Evolutionary conservation across 2,888 invertebrate genomes (phyloP), one percentile per base, ranked within the genome.

Genomic region (Idaea biselata): DNA sequence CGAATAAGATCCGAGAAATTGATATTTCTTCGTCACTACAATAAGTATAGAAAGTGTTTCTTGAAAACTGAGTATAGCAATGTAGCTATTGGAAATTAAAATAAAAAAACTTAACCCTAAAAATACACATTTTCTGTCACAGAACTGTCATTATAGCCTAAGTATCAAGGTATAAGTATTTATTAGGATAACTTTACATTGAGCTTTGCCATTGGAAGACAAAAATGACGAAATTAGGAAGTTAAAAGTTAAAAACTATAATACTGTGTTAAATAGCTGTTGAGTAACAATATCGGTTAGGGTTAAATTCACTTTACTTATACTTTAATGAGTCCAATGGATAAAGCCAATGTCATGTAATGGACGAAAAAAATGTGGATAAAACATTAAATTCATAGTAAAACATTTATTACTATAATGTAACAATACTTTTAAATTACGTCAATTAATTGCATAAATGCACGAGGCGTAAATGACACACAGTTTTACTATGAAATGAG

Each of bases 151-250:
- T 59, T 62, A 58, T 58, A 62, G 61, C 63, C 11, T 44, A 44
- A 32, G 32, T 44, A 44, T 44, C 44, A 44, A 44, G 44, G 3
- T 44, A 44, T 44, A 25, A 44, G 44, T 44, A 14, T 3, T 5
- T 44, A 44, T 11, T 11, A 44, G 44, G 11, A 8, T 14, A 14
- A 44, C 14, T 44, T 44, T 44, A 44, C 44, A 44, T 44, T 44
- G 44, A 44, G 44, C 64, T 64, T 62, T 63, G 56, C 33, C 60
- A 18, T 61, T 63, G 62, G 58, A 54, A 62, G 18, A 65, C 56
- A 59, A 16, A 56, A n/a, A 44, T 58, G 59, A 60, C 31, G 54
- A n/a, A 54, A 6, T 58, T 57, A 59, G 59, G 17, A 54, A 1
- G 44, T 25, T 62, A 58, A 31, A 33, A 32, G 33, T 58, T 32